Evolutionary conservation across 2,113 vertebrate species (phyloP).

Genomic region (Aleadryas rufinucha): DNA sequence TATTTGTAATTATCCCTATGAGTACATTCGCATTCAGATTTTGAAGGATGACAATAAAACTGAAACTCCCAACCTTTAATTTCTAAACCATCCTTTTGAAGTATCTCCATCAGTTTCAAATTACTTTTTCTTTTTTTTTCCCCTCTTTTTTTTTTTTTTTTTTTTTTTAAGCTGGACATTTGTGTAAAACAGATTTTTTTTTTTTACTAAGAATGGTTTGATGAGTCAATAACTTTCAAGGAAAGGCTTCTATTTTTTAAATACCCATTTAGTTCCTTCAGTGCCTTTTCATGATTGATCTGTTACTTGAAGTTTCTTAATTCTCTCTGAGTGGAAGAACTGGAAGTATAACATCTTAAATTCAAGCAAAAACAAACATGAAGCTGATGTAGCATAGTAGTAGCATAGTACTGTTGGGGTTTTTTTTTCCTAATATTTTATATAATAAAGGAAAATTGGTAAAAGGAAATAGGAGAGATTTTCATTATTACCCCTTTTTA

Average conservation of each 20-base stretch:
- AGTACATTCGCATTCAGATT: neutral
- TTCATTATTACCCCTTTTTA: neutral
- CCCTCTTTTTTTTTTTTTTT: accelerated
- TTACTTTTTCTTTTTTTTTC: neutral
- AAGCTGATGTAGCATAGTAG: neutral
- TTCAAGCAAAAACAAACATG: neutral
- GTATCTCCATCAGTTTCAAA: neutral
- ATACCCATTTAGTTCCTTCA: neutral
- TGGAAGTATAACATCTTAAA: neutral
- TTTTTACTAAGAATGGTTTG: neutral
- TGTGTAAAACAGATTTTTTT: neutral
- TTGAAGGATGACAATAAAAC: neutral
- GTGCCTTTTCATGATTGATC: neutral
- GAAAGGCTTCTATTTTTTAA: neutral
- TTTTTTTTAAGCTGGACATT: neutral
- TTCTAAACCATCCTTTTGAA: neutral
- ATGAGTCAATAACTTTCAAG: neutral
- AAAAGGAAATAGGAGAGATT: neutral
- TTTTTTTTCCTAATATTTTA: neutral
- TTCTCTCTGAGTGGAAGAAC: neutral
- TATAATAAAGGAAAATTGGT: neutral
- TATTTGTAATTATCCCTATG: neutral
- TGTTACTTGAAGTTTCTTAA: neutral
- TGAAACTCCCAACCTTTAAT: neutral
- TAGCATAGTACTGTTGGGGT: neutral